These are phyloP conservation scores for Himantopus leucocephalus DNA, from an alignment of 2,113 vertebrate genomes.

Conservation along the genomic window DNA sequence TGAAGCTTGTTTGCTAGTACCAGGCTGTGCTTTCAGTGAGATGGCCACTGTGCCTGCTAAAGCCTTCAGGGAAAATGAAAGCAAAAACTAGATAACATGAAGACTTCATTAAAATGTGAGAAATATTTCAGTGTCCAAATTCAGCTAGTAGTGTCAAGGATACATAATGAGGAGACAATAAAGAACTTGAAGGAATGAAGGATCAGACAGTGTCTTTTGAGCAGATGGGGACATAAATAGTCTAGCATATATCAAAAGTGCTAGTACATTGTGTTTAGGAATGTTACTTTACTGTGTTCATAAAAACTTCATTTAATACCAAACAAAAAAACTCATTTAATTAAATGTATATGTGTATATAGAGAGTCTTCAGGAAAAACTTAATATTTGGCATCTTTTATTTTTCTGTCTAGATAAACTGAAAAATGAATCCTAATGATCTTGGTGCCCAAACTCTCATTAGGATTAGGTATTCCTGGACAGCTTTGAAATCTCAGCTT, in stretches of 20 bases:
- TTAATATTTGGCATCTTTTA: constrained; percentile 39
- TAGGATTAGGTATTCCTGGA: neutral
- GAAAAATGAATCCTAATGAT: neutral
- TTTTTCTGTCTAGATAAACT: constrained; percentile 51
- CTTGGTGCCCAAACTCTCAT: neutral
- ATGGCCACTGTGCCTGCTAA: neutral
- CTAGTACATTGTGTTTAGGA: constrained; percentile 23
- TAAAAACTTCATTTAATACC: constrained; percentile 15
- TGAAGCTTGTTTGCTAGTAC: neutral
- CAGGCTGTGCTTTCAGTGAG: neutral
- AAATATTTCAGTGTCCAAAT: constrained; percentile 23
- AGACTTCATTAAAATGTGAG: constrained; percentile 1
- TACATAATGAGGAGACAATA: constrained; percentile 19
- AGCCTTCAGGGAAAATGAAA: neutral
- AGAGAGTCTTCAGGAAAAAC: constrained; percentile 36
- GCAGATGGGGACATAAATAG: constrained; percentile 44
- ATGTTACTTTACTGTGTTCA: constrained; percentile 24
- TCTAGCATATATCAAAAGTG: constrained; percentile 37
- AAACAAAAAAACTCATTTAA: neutral
- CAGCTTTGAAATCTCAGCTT: neutral
- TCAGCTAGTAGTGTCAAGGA: neutral
- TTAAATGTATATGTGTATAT: neutral
- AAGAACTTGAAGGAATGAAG: neutral
- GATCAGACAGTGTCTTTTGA: constrained; percentile 28
- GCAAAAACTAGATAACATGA: neutral